A percentile compares a stretch with the other conserved stretches of the same genome.
Evolutionary conservation across 2,888 invertebrate genomes (phyloP).

Genomic region (Eristalinus sepulchralis): DNA sequence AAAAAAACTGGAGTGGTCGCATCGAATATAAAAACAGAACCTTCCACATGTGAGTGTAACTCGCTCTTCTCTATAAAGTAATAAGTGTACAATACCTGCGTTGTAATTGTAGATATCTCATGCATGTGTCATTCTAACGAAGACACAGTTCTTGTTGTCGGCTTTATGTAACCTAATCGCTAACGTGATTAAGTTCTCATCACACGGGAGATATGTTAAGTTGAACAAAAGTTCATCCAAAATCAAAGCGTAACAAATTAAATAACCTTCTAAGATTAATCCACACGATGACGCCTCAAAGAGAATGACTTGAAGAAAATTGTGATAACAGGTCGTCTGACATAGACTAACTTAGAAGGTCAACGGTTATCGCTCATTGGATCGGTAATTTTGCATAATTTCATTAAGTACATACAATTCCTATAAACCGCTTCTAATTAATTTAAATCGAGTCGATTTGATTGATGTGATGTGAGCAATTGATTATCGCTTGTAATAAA

Average conservation of each 20-base stretch:
- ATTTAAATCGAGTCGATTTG: not conserved
- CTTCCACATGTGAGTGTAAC: too few relatives aligned
- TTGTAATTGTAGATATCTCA: too few relatives aligned
- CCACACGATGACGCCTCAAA: not conserved
- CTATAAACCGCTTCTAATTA: not conserved
- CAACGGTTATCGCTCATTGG: not conserved
- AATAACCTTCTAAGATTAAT: not conserved
- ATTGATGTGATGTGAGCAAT: not conserved
- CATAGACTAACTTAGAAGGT: not conserved
- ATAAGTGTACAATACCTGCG: too few relatives aligned
- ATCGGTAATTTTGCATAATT: not conserved
- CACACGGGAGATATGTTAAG: too few relatives aligned
- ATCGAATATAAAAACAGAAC: too few relatives aligned
- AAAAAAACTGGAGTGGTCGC: too few relatives aligned
- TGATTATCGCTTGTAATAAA: too few relatives aligned
- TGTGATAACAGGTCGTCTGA: not conserved
- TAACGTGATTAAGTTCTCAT: too few relatives aligned
- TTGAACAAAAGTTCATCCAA: not conserved
- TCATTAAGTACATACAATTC: not conserved
- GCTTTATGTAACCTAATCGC: too few relatives aligned
- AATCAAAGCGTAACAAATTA: not conserved
- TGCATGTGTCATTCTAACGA: too few relatives aligned
- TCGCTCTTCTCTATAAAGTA: too few relatives aligned
- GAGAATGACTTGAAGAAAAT: not conserved
- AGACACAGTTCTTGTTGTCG: too few relatives aligned